Evolutionary conservation across 1,140 invertebrate genomes (phyloP), one percentile per base, ranked within the genome.

Genomic region (Pomacea maculata): DNA sequence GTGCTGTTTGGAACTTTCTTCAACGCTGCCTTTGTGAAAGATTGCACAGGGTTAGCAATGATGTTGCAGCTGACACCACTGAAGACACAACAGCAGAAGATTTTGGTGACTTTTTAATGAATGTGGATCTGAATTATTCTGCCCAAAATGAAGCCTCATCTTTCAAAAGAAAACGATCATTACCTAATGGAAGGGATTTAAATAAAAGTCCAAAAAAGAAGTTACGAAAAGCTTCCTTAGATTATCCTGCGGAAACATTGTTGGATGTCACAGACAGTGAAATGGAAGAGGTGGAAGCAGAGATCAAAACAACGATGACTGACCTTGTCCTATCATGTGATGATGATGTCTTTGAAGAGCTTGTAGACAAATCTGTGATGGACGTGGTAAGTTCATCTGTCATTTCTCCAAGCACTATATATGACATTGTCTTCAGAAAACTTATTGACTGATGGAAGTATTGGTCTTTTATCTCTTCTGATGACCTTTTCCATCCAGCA

Each of bases 231-330:
- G 1, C 15, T 61, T 61, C 57, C 57, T 61, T 8, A 2, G 15
- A 61, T 17, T 61, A 61, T 61, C 15, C 57, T 61, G 57, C 1
- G 57, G 11, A 14, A 8, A 61, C 57, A 17, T 61, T 17, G 15
- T 61, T 11, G 11, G 57, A 11, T 61, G 57, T 11, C 15, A 17
- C 15, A 14, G 11, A 61, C 11, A 61, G 57, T 61, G 25, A 57
- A 57, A 65, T 12, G 75, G 67, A 70, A 52, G 67, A 29, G 65
- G 61, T 78, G 19, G 45, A 67, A 54, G 77, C 67, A 70, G 11
- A 34, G 11, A 34, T 70, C 21, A n/a, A 34, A n/a, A 34, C 12
- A 8, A 61, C 77, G 45, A 19, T 78, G 21, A 29, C 67, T 15
- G 67, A 21, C 52, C 65, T 78, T 14, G 19, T 70, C 1, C 21